Evolutionary conservation across 2,888 invertebrate genomes (phyloP), one percentile per base, ranked within the genome.

Genomic region (Dicranocentrus wangi): DNA sequence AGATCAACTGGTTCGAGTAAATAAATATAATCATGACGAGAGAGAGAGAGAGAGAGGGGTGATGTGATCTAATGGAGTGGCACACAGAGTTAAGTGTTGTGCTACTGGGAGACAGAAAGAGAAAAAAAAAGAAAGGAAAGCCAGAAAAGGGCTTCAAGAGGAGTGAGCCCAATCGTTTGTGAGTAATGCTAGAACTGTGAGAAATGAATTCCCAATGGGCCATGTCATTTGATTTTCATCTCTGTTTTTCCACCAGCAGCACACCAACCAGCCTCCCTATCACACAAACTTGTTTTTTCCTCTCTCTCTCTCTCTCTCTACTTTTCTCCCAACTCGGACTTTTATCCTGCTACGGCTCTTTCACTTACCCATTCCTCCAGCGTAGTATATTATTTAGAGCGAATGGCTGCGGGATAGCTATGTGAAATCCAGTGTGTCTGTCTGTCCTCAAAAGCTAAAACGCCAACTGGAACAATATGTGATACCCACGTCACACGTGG

Each of bases 161-260:
- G n/a, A 60, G 27, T 72, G 66, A 66, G 60, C 79, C 39, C 79
- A 79, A 71, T 79, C 65, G 71, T 68, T 75, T 75, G 65, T 77
- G 70, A 75, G 86, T 86, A 86, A 86, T 83, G 84, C 82, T 86
- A 87, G 85, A 87, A 85, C 83, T 87, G 87, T 87, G 87, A 87
- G 87, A 87, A 87, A 87, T 87, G 86, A 87, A 87, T 78, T 87
- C 87, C 87, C 86, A 86, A 87, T 87, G 84, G 87, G 84, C 81
- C 84, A 82, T 85, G 87, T 86, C 86, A 86, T 85, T 86, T 87
- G 86, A 87, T 87, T 87, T 86, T 84, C 85, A 86, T 87, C 86
- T 84, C 78, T 79, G 79, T 65, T 82, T 63, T 63, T 66, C 43
- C 28, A 47, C 58, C 63, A 71, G 71, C 65, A 53, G 70, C 78